Conservation (phyloP, 2,797 vertebrate genomes). For the Manis crassicaudata region DNA sequence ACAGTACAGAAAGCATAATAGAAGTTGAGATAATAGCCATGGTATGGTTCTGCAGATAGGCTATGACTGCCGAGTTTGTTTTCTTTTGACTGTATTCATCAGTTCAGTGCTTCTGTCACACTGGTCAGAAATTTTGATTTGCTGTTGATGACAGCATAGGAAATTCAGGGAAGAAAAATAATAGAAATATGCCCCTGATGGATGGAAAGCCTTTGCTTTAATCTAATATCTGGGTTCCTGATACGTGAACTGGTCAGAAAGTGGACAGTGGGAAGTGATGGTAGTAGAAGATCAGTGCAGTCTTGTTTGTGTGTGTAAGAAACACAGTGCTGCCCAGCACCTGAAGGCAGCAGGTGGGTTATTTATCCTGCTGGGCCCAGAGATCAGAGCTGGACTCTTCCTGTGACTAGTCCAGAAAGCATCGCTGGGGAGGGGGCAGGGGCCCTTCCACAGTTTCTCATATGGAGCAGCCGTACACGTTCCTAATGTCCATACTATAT, state of each 20-base stretch:
- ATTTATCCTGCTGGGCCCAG: not conserved
- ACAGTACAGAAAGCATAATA: not conserved
- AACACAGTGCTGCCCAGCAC: not conserved
- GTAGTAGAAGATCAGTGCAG: not conserved
- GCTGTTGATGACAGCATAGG: not conserved
- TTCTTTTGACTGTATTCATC: not conserved
- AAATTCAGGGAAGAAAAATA: not conserved
- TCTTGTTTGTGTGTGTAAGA: not conserved
- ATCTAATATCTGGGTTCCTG: not conserved
- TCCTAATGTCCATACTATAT: not conserved
- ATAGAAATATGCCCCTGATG: not conserved
- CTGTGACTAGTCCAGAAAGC: not conserved
- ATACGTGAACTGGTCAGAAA: not conserved
- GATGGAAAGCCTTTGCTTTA: not conserved
- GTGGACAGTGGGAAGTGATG: not conserved
- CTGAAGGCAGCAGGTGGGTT: not conserved
- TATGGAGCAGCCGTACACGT: not conserved
- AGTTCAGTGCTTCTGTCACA: not conserved
- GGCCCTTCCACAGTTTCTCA: not conserved
- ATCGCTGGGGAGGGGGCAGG: rapidly evolving
- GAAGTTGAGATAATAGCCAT: not conserved
- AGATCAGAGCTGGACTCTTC: not conserved
- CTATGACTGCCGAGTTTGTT: not conserved
- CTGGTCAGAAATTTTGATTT: not conserved
- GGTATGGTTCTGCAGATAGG: not conserved